A percentile compares a stretch with the other conserved stretches of the same genome.
Conservation (phyloP, 2,797 vertebrate genomes). For the Apogon talboti region DNA sequence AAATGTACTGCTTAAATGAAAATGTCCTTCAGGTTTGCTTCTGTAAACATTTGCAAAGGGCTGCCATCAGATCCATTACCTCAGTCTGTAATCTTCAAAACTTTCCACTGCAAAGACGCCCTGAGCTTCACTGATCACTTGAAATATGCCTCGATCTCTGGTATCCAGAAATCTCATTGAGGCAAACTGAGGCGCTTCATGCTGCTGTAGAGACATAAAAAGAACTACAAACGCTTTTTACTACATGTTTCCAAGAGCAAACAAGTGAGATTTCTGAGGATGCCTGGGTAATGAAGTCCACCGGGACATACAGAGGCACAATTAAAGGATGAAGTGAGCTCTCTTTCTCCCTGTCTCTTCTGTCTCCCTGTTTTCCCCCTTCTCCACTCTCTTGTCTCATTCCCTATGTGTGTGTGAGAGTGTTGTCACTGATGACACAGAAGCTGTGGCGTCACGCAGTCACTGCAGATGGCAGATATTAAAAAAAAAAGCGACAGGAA, state of each 20-base stretch:
- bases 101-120: slow-evolving; percentile 17
- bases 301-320: slow-evolving; percentile 67
- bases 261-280: slow-evolving; percentile 71
- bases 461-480: slow-evolving; percentile 76
- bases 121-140: slow-evolving; percentile 22
- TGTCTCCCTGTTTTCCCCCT: slow-evolving; percentile 37
- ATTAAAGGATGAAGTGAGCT: slow-evolving; percentile 66
- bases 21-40: slow-evolving; percentile 15
- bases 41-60: background rate
- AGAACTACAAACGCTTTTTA: slow-evolving; percentile 55
- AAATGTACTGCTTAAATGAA: background rate
- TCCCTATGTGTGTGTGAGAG: slow-evolving; percentile 42
- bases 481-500: slow-evolving; percentile 51
- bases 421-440: slow-evolving; percentile 73
- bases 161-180: slow-evolving; percentile 32
- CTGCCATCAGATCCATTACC: slow-evolving; percentile 35
- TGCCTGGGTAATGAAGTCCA: slow-evolving; percentile 76
- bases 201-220: slow-evolving; percentile 56
- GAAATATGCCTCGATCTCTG: slow-evolving; percentile 19
- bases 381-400: slow-evolving; percentile 44
- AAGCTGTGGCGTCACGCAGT: slow-evolving; percentile 59
- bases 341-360: slow-evolving; percentile 40
- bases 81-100: slow-evolving; percentile 38
- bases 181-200: slow-evolving; percentile 28
- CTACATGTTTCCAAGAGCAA: slow-evolving; percentile 65